A percentile compares a stretch with the other conserved stretches of the same genome.
Conservation (phyloP, 2,888 invertebrate genomes). For the Nemapogon koenigi region DNA sequence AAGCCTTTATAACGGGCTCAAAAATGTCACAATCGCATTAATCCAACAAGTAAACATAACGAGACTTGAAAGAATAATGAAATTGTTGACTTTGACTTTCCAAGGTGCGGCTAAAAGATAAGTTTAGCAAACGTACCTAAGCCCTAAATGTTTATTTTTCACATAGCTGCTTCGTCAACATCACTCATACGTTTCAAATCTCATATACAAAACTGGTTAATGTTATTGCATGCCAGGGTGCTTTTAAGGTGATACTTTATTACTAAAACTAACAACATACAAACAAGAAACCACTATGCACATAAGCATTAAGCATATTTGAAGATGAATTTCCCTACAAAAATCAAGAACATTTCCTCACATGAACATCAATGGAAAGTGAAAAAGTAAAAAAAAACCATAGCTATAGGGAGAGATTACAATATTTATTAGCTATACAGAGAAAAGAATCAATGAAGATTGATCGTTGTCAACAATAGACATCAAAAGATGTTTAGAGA, state of each 20-base stretch:
- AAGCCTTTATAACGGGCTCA: neutral
- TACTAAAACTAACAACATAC: slow-evolving; percentile 3
- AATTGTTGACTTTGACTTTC: slow-evolving; percentile 50
- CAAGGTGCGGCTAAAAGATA: slow-evolving; percentile 43
- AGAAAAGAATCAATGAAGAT: too few relatives aligned
- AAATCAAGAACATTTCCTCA: neutral
- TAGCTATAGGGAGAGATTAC: too few relatives aligned
- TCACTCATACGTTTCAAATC: slow-evolving; percentile 32
- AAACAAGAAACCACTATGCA: too few relatives aligned
- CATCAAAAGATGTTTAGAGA: too few relatives aligned
- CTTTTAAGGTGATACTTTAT: slow-evolving; percentile 2
- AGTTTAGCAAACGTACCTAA: slow-evolving; percentile 54
- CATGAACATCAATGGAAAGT: too few relatives aligned
- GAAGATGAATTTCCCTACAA: neutral
- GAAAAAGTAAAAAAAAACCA: too few relatives aligned
- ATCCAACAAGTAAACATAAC: slow-evolving; percentile 26
- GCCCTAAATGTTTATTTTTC: slow-evolving; percentile 46
- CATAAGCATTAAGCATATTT: neutral
- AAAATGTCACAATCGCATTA: slow-evolving; percentile 10
- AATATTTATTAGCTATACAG: too few relatives aligned
- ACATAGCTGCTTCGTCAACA: slow-evolving; percentile 43
- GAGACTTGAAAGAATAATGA: slow-evolving; percentile 40
- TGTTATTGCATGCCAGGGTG: slow-evolving; percentile 21
- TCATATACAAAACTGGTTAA: slow-evolving; percentile 30
- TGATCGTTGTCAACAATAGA: too few relatives aligned